phyloP scores from a whole-genome alignment of 2,797 vertebrate genomes.

The Malurus splendens region DNA sequence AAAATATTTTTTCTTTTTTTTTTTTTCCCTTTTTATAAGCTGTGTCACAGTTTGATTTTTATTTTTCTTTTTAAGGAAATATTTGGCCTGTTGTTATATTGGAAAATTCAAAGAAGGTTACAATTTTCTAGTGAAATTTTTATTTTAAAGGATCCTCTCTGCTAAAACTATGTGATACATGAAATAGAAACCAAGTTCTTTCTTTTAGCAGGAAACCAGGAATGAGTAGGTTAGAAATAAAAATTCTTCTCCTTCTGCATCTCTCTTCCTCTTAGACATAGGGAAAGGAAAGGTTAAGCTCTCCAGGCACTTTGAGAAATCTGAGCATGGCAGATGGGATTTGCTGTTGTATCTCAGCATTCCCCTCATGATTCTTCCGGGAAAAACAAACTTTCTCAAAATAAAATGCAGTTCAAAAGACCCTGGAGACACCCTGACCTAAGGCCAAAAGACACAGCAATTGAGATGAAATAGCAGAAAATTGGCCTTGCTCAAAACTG shows the following conservation, averaged over 20 bases:
- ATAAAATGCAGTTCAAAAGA: constrained; percentile 27
- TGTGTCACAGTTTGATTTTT: neutral
- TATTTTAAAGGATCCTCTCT: neutral
- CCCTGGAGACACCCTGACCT: neutral
- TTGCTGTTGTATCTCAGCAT: constrained; percentile 19
- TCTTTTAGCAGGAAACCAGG: neutral
- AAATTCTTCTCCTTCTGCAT: neutral
- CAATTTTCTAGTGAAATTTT: neutral
- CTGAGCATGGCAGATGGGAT: neutral
- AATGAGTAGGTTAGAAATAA: neutral
- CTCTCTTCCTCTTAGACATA: neutral
- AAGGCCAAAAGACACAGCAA: neutral
- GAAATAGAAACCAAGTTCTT: neutral
- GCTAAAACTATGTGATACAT: neutral
- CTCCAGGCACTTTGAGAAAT: neutral
- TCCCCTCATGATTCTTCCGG: neutral
- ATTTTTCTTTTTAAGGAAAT: neutral
- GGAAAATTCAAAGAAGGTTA: neutral
- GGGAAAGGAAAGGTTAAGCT: constrained; percentile 15
- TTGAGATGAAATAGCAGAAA: constrained; percentile 26
- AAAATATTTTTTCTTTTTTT: neutral
- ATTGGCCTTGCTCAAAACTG: neutral
- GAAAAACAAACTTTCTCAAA: constrained; percentile 51
- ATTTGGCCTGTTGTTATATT: neutral
- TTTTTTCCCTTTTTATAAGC: neutral